Base-by-base conservation (phyloP, 2,888 invertebrate species). In the Aspidiotus destructor region DNA sequence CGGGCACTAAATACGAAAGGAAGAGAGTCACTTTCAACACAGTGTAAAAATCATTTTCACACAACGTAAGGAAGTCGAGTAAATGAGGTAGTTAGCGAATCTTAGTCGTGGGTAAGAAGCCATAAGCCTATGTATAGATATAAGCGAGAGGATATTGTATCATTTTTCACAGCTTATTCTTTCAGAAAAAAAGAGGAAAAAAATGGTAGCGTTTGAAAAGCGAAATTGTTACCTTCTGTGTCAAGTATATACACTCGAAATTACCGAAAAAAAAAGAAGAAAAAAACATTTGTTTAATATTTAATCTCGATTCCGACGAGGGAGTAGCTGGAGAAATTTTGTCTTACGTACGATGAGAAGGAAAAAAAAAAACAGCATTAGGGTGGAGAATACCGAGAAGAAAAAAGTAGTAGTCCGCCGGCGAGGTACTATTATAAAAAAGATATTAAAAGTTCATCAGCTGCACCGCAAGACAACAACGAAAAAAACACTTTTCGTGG, bases 381-480 rank as follows among this genome's bases (percentile, higher is more conserved):
- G 64, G 41, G 54, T 64, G 53, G 52, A 63, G 41, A 40, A 62
- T n/a, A 62, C 48, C 44, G 61, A 15, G 53, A 52, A n/a, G 13
- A 62, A 62, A 53, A 62, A 53, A 62, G 53, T 9, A n/a, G 17
- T 17, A 13, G 65, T 57, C 44, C 17, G 16, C 55, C 44, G n/a
- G 42, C 57, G 58, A 57, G 58, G 65, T 65, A 28, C 28, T 28
- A 28, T 28, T 28, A 28, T 28, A 65, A 65, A 65, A 64, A 65
- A 57, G 65, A 65, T 65, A 65, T 65, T 65, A 65, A 65, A 65
- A 65, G 65, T 65, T 65, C 65, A 65, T 65, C 65, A 65, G 65
- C 65, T 65, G 65, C 65, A 65, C 65, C 65, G 42, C 65, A 65
- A 65, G 65, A 58, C 65, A 28, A 28, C 28, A 28, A 28, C 28